phyloP scores from a whole-genome alignment of 2,797 vertebrate species.

The Alosa sapidissima region DNA sequence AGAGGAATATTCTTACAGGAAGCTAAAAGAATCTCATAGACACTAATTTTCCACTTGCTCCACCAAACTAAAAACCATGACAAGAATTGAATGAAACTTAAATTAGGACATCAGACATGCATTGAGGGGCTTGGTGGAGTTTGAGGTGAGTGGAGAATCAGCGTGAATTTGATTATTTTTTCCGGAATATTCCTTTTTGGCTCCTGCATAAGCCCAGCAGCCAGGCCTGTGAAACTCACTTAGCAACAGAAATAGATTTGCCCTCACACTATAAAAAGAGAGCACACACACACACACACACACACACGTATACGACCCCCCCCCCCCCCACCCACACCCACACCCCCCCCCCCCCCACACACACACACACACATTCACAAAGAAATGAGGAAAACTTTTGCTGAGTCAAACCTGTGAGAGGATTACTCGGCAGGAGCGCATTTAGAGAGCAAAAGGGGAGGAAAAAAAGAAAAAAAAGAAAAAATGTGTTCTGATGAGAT shows the following conservation, averaged over 20 bases:
- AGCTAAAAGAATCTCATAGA: neutral
- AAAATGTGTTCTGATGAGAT: neutral
- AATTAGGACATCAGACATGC: neutral
- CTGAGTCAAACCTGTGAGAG: constrained; percentile 26
- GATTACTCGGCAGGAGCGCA: constrained; percentile 23
- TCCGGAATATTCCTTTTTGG: neutral
- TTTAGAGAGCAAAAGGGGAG: constrained; percentile 40
- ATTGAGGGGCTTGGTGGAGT: neutral
- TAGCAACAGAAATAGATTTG: neutral
- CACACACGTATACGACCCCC: neutral
- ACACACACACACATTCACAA: neutral
- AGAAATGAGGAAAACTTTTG: neutral
- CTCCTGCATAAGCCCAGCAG: neutral
- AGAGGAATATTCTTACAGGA: neutral
- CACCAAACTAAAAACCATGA: neutral
- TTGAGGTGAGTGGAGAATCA: constrained; percentile 15
- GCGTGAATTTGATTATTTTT: neutral
- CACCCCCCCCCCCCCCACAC: neutral
- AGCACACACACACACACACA: neutral
- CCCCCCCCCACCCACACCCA: neutral
- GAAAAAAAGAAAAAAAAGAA: constrained; percentile 28
- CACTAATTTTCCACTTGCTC: neutral
- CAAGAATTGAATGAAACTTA: neutral
- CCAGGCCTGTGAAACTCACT: constrained; percentile 1
- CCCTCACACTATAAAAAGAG: neutral